Conservation (phyloP, 2,113 vertebrate genomes). For the Aspiorhynchus laticeps region DNA sequence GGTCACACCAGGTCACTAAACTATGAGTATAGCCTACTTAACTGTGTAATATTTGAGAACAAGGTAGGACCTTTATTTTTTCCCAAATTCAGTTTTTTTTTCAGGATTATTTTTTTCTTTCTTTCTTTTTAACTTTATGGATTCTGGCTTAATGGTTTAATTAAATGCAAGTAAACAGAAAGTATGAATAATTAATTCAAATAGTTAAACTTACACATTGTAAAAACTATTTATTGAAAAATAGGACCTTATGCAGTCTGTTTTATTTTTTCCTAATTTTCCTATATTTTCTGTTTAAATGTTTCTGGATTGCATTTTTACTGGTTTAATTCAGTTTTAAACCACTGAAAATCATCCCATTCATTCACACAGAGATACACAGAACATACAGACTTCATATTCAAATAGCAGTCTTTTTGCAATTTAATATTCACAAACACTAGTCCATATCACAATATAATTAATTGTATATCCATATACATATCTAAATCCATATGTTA, state of each 20-base stretch:
- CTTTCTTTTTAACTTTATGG: no score
- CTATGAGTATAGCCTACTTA: background rate
- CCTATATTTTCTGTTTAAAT: background rate
- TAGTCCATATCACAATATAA: background rate
- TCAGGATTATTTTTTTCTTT: no score
- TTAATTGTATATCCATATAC: background rate
- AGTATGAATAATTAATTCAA: background rate
- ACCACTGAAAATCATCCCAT: no score
- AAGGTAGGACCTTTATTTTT: background rate
- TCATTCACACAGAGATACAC: no score
- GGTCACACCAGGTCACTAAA: conserved; percentile 49
- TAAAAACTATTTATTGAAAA: background rate
- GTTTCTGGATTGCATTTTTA: background rate
- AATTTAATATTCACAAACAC: background rate
- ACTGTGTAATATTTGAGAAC: conserved; percentile 28
- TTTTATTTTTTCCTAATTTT: background rate
- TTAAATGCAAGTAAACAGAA: background rate
- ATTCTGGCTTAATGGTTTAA: background rate
- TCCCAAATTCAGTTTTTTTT: no score
- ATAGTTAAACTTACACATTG: background rate
- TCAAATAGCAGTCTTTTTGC: background rate
- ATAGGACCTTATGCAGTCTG: background rate
- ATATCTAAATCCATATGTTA: background rate
- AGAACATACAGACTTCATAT: no score
- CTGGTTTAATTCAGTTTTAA: background rate